These are phyloP conservation scores for Galendromus occidentalis DNA, from an alignment of 1,140 invertebrate genomes.

Conservation along the genomic window DNA sequence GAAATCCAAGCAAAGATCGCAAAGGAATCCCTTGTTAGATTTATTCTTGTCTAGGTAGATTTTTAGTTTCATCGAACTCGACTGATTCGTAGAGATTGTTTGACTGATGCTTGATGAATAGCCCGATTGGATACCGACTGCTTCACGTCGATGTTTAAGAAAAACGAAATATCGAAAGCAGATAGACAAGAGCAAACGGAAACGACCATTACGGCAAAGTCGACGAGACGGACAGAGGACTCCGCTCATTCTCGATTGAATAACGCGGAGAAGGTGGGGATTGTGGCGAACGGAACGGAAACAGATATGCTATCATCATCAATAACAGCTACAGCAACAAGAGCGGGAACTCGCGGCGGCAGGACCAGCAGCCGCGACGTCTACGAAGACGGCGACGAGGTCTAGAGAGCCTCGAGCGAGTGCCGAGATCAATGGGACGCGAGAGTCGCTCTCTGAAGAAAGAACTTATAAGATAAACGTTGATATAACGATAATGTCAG, in stretches of 20 bases:
- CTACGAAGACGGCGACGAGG: too few relatives aligned
- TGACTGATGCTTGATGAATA: background rate
- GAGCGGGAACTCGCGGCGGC: too few relatives aligned
- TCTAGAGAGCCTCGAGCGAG: too few relatives aligned
- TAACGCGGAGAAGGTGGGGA: too few relatives aligned
- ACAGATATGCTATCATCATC: too few relatives aligned
- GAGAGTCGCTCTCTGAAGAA: too few relatives aligned
- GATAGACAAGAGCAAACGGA: background rate
- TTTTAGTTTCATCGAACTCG: background rate
- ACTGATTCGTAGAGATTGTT: background rate
- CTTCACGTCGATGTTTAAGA: background rate
- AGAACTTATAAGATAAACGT: background rate
- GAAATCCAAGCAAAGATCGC: background rate
- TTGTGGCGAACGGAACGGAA: too few relatives aligned
- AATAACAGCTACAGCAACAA: too few relatives aligned
- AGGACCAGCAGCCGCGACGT: too few relatives aligned
- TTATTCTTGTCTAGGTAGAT: background rate
- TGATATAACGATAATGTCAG: background rate
- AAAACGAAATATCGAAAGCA: background rate
- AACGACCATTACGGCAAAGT: background rate
- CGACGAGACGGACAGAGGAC: too few relatives aligned
- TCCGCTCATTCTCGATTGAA: too few relatives aligned
- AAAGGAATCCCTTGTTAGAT: background rate
- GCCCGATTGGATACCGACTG: background rate
- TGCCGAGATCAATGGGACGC: too few relatives aligned